Conservation (phyloP, 1,140 invertebrate genomes). For the Bombus sibiricus region DNA sequence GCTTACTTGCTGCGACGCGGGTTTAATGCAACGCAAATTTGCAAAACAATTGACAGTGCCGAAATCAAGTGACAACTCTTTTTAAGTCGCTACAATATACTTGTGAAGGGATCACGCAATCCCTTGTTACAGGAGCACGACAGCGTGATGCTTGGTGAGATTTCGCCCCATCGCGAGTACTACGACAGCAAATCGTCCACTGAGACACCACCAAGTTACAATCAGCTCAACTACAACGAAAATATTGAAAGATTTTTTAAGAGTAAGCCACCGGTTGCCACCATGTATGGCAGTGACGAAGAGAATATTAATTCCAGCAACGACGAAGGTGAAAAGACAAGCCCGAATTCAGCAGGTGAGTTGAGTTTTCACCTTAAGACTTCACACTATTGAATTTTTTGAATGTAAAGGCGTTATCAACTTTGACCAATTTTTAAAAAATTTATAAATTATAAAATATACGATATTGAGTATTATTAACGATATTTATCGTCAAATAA, state of each 20-base stretch:
- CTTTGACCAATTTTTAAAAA: neutral
- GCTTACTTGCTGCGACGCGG: neutral
- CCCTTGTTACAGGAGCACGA: slow-evolving; percentile 88
- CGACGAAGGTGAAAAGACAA: slow-evolving; percentile 65
- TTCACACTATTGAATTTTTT: neutral
- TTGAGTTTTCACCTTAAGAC: neutral
- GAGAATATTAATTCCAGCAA: slow-evolving; percentile 74
- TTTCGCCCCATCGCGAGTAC: slow-evolving; percentile 92
- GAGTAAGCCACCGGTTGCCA: slow-evolving; percentile 88
- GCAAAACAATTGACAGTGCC: slow-evolving; percentile 47
- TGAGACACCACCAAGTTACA: slow-evolving; percentile 92
- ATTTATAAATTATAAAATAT: too few species aligned
- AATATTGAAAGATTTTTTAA: slow-evolving; percentile 93
- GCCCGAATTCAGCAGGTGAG: slow-evolving; percentile 61
- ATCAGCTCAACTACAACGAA: slow-evolving; percentile 94
- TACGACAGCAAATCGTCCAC: slow-evolving; percentile 91
- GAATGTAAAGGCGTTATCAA: neutral
- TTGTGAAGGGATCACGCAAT: slow-evolving; percentile 80
- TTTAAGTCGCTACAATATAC: slow-evolving; percentile 75
- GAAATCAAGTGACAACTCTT: slow-evolving; percentile 53
- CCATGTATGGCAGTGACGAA: slow-evolving; percentile 77
- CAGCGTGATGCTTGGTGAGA: slow-evolving; percentile 92
- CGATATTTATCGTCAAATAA: neutral
- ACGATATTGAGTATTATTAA: neutral
- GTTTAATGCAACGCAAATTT: slow-evolving; percentile 42